phyloP scores from a whole-genome alignment of 2,797 vertebrate genomes.

The Alcedo quadribrachys region DNA sequence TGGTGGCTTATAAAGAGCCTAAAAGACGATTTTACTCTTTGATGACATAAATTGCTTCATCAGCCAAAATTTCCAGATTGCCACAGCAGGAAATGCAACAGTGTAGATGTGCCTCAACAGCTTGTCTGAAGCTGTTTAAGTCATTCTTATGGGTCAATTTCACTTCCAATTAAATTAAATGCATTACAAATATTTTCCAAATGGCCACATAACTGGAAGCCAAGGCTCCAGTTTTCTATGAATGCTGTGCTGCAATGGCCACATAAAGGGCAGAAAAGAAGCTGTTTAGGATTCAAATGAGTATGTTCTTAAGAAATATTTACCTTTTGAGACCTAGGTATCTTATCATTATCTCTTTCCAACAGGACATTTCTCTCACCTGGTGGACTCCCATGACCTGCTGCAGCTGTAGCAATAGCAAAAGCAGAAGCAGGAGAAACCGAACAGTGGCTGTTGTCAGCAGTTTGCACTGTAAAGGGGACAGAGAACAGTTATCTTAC shows the following conservation, averaged over 20 bases:
- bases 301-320: neutral
- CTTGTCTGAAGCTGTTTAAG: neutral
- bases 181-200: neutral
- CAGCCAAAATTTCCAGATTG: neutral
- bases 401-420: slow-evolving; percentile 96
- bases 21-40: neutral
- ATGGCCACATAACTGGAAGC: neutral
- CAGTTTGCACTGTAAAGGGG: slow-evolving; percentile 82
- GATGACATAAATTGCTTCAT: neutral
- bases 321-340: neutral
- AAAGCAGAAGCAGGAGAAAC: slow-evolving; percentile 97
- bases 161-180: neutral
- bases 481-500: neutral
- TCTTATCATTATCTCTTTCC: neutral
- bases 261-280: neutral
- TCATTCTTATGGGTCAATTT: neutral
- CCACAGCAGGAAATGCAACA: neutral
- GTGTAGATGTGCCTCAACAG: neutral
- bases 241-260: neutral
- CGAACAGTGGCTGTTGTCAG: slow-evolving; percentile 89
- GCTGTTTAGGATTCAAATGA: neutral
- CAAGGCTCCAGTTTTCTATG: neutral
- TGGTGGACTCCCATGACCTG: slow-evolving; percentile 91
- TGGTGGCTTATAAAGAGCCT: neutral
- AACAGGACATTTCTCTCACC: slow-evolving; percentile 77